These are phyloP conservation scores for Podocnemis expansa DNA, from an alignment of 2,113 vertebrate species.

Conservation along the genomic window DNA sequence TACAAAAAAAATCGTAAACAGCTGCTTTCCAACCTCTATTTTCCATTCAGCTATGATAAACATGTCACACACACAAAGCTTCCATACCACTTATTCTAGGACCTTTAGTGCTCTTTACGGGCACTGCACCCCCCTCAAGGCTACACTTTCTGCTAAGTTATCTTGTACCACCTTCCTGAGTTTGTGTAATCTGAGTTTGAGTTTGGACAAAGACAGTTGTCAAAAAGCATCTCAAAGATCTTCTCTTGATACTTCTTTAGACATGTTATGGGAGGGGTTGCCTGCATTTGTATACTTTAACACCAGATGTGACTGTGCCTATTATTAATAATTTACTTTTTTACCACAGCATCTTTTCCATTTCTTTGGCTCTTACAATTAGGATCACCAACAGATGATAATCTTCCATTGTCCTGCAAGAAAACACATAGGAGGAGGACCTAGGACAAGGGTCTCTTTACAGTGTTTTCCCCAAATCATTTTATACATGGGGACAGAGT, in stretches of 20 bases:
- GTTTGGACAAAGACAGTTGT: neutral
- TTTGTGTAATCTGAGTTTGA: neutral
- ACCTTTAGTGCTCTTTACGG: neutral
- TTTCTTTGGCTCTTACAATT: neutral
- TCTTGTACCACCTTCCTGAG: neutral
- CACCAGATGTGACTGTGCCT: neutral
- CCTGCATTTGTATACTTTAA: neutral
- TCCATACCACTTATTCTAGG: neutral
- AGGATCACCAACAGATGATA: neutral
- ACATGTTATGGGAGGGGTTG: neutral
- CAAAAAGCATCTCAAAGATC: accelerated
- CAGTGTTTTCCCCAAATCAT: neutral
- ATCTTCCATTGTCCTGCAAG: neutral
- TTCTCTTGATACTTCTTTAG: neutral
- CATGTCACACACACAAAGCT: neutral
- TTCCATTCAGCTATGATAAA: neutral
- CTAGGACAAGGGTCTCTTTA: neutral
- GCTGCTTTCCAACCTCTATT: neutral
- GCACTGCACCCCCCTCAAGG: neutral
- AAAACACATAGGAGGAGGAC: neutral
- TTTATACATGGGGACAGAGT: neutral
- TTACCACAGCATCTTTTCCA: neutral
- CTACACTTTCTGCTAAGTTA: neutral
- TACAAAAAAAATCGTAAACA: neutral
- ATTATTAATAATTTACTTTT: neutral